Evolutionary conservation across 2,797 vertebrate genomes (phyloP), one percentile per base, ranked within the genome.

Genomic region (Sternotherus odoratus): DNA sequence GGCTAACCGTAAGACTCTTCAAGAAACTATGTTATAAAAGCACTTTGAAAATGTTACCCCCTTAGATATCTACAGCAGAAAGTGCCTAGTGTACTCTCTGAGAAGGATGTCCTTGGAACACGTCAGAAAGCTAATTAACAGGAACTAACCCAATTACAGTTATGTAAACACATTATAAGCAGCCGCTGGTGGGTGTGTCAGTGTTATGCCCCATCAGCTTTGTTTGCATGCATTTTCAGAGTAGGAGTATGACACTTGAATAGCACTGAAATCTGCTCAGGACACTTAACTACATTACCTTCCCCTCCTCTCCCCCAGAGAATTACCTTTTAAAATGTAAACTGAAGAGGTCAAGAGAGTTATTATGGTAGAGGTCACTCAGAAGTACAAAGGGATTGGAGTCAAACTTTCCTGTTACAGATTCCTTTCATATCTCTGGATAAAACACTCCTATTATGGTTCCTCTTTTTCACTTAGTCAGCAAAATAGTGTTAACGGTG

Each of bases 391-490:
- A 90, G 49, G 63, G 80, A 51, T 11, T 12, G 49, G 46, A 87
- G 88, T 77, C 74, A n/a, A 48, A 48, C 80, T 72, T 89, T 92
- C 86, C 46, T 89, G 85, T 79, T 87, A 82, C 93, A 60, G 50
- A 50, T 87, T 95, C 91, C 90, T 95, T 93, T 95, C 88, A 91
- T 77, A 54, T 90, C 77, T 87, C 78, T 82, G 72, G 86, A 66
- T 86, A 82, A 60, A 94, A 85, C 80, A 92, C 92, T 91, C 66
- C 93, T 96, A 74, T 95, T 95, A 94, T 0, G 0, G 28, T 92
- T 91, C 89, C 91, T 54, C 92, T 63, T 94, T 93, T 93, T 92
- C 91, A 83, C 85, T 77, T 4, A 15, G 89, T 63, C 36, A 69
- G 66, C 66, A 39, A 69, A 36, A 69, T 39, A 3, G 36, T 39